Conservation (phyloP, 2,113 vertebrate species). For the Melanocharis versteri region DNA sequence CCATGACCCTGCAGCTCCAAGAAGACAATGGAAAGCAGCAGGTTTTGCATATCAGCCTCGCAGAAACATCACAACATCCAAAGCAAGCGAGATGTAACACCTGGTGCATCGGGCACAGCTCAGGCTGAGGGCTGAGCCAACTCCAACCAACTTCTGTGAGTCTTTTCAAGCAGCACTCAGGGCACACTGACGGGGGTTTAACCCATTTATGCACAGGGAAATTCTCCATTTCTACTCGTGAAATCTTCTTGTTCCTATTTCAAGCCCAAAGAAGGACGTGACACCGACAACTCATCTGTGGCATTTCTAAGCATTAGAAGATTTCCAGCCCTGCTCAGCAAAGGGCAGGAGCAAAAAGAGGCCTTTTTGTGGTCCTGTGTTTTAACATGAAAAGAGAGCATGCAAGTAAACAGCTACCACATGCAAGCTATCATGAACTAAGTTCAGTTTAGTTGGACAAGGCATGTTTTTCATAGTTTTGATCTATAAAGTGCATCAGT, state of each 20-base stretch:
- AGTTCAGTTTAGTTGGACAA: not conserved
- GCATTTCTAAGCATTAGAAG: not conserved
- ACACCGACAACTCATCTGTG: rapidly evolving
- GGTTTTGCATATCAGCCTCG: not conserved
- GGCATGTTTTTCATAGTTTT: not conserved
- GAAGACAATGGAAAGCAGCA: not conserved
- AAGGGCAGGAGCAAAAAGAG: not conserved
- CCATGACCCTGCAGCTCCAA: rapidly evolving
- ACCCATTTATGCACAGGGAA: not conserved
- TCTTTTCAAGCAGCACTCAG: not conserved
- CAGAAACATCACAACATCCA: not conserved
- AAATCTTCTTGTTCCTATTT: not conserved
- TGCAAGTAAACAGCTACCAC: not conserved
- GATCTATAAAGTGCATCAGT: not conserved
- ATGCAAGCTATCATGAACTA: rapidly evolving
- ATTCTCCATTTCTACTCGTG: not conserved
- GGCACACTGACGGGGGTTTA: not conserved
- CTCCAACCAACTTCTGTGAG: not conserved
- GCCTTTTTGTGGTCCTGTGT: not conserved
- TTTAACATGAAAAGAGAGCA: not conserved
- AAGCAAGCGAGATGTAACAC: not conserved
- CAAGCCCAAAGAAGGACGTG: rapidly evolving
- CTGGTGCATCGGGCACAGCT: rapidly evolving
- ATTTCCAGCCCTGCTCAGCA: not conserved
- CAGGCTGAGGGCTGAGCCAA: not conserved